These are phyloP conservation scores for Mola mola DNA, from an alignment of 2,113 vertebrate species.

Conservation along the genomic window DNA sequence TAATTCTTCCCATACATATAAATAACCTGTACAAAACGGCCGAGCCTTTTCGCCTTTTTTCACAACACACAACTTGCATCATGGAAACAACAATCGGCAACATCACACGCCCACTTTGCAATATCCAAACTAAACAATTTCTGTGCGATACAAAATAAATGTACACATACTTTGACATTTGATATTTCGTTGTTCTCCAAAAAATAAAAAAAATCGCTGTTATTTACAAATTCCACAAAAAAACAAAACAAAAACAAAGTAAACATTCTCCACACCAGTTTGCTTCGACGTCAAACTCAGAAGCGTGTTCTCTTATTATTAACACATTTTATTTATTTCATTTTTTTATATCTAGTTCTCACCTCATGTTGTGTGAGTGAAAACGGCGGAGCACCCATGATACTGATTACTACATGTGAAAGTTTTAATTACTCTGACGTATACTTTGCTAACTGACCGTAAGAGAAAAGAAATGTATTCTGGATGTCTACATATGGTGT, in stretches of 20 bases:
- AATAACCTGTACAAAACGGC: constrained; percentile 91
- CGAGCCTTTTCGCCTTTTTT: constrained; percentile 70
- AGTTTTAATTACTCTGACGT: constrained; percentile 17
- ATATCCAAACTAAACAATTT: constrained; percentile 88
- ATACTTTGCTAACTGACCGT: constrained; percentile 10
- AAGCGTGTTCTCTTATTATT: constrained; percentile 46
- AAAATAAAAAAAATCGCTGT: constrained; percentile 85
- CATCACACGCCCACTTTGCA: constrained; percentile 86
- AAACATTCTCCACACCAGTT: constrained; percentile 84
- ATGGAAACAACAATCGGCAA: constrained; percentile 86
- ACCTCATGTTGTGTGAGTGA: constrained; percentile 24
- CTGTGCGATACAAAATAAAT: constrained; percentile 92
- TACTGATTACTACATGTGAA: constrained; percentile 38
- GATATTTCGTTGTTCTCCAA: constrained; percentile 80
- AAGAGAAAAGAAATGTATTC: constrained; percentile 1
- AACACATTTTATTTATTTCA: constrained; percentile 29
- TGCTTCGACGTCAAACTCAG: constrained; percentile 70
- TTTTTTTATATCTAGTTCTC: constrained; percentile 22
- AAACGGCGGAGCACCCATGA: constrained; percentile 53
- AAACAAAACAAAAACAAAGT: constrained; percentile 80
- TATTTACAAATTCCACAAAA: constrained; percentile 91
- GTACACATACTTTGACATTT: constrained; percentile 63
- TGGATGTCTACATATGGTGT: constrained; percentile 1
- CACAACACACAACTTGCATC: constrained; percentile 82
- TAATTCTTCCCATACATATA: constrained; percentile 88